Evolutionary conservation across 2,797 vertebrate genomes (phyloP), one percentile per base, ranked within the genome.

Genomic region (Ceryle rudis): DNA sequence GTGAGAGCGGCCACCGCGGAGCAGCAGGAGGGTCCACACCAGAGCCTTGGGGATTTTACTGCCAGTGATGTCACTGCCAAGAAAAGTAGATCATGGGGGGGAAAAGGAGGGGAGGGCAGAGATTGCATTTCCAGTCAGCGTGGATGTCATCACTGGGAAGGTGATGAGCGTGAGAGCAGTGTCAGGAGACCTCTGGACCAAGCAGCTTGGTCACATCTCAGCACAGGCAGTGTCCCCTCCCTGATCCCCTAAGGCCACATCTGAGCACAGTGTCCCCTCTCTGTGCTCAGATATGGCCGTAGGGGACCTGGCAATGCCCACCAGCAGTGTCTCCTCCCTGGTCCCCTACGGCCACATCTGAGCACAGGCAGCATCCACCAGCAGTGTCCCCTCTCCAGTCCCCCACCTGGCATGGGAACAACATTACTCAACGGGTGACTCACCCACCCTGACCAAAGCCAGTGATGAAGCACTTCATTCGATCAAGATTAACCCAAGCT

Each of bases 71-170:
- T 10, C 61, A 1, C 31, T 10, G 60, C 46, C 14, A 19, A 12
- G n/a, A 9, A 41, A 13, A 39, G 5, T 6, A 26, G 20, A 61
- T 8, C 4, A 11, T 5, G 23, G 17, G 3, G 49, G 49, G 15
- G 3, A 29, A 35, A 64, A 22, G 1, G 7, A 10, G 11, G 5
- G 1, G 15, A 6, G 3, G 20, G 10, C 42, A 33, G 47, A 9
- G 60, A 0, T 3, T 2, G n/a, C 33, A 2, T 5, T 46, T 39
- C 42, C 49, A 12, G 67, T 25, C 71, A 19, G 62, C 14, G 0
- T 0, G 2, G 69, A 21, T 20, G 10, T 14, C 72, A 11, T 0
- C 54, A 0, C 7, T 0, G 10, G 51, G 42, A n/a, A 52, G 44
- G 17, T 3, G 81, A n/a, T 14, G 2, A 41, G 17, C 10, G 18